These are phyloP conservation scores for Micrastur ruficollis DNA, from an alignment of 2,797 vertebrate species.

Conservation along the genomic window DNA sequence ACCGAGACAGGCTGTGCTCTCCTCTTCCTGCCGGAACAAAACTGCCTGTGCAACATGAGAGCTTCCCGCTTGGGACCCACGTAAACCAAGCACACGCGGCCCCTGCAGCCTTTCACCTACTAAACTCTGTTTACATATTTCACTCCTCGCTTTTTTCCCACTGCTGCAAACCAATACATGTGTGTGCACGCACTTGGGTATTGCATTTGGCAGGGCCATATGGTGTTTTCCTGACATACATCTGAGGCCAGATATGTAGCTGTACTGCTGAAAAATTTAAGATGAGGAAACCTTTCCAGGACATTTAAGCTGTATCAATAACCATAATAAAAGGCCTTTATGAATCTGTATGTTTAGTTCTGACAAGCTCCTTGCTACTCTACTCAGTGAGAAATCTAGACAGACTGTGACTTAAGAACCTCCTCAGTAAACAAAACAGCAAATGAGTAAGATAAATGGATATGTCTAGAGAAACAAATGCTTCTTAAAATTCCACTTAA, in stretches of 20 bases:
- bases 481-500: background rate
- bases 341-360: background rate
- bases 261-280: background rate
- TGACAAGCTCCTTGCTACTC: background rate
- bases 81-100: background rate
- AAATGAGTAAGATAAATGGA: background rate
- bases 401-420: background rate
- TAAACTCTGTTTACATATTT: background rate
- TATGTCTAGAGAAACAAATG: background rate
- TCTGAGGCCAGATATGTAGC: background rate
- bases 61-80: background rate
- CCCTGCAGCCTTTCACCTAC: slow-evolving; percentile 9
- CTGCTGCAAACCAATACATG: background rate
- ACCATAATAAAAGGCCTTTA: background rate
- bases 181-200: background rate
- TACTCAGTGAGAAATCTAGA: background rate
- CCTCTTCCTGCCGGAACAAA: background rate
- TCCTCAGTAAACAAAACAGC: background rate
- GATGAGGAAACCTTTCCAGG: background rate
- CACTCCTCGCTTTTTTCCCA: background rate
- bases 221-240: background rate
- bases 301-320: background rate
- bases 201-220: background rate
- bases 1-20: background rate
- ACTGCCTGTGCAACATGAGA: background rate